A percentile compares a stretch with the other conserved stretches of the same genome.
These are phyloP conservation scores for Bradypodion ventrale DNA, from an alignment of 2,797 vertebrate species.

Conservation along the genomic window DNA sequence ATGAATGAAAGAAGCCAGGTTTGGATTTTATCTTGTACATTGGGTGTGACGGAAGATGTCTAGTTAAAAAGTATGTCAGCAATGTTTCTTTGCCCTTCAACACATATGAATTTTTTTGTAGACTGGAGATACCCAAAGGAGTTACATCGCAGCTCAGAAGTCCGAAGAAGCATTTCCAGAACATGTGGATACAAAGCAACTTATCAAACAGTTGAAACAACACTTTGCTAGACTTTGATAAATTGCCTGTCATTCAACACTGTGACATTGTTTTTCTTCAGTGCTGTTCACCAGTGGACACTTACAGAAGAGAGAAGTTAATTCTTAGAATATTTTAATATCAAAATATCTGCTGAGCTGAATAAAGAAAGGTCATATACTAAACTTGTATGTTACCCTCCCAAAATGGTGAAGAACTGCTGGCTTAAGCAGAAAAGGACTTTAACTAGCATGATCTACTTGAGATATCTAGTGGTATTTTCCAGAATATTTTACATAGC, in stretches of 20 bases:
- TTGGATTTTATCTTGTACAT: background rate
- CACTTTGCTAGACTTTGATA: constrained; percentile 89
- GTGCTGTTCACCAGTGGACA: background rate
- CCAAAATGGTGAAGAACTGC: background rate
- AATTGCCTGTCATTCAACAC: constrained; percentile 19
- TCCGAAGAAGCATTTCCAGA: constrained; percentile 91
- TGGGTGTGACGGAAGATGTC: background rate
- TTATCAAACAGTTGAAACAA: constrained; percentile 88
- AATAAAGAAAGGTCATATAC: background rate
- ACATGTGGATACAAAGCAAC: constrained; percentile 91
- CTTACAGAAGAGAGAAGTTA: constrained; percentile 17
- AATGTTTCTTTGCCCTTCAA: background rate
- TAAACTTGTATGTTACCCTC: background rate
- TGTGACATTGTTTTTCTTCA: background rate
- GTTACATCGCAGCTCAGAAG: constrained; percentile 89
- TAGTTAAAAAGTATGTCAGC: background rate
- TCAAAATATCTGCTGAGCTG: background rate
- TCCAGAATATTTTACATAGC: background rate
- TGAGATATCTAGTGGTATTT: background rate
- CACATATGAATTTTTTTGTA: constrained; percentile 65
- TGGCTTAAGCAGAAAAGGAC: background rate
- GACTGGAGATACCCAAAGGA: constrained; percentile 96
- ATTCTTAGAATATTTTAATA: constrained; percentile 17
- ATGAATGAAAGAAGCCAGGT: background rate
- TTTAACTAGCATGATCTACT: background rate